Conservation (phyloP, 2,113 vertebrate genomes). For the Bubalus kerabau region DNA sequence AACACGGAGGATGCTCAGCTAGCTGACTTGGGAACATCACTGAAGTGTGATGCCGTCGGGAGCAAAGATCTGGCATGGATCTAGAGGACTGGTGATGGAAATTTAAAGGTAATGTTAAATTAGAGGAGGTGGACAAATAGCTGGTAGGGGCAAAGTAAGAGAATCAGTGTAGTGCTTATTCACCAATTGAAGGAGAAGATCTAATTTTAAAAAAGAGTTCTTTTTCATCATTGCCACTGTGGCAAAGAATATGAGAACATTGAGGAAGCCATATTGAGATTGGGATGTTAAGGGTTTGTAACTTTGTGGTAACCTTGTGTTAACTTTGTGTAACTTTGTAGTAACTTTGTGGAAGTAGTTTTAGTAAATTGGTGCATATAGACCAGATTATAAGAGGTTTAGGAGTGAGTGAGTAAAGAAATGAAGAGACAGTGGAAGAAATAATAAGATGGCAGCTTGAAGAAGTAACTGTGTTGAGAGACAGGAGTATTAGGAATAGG, state of each 20-base stretch:
- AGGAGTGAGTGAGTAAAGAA: not conserved
- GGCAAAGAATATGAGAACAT: not conserved
- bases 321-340: not conserved
- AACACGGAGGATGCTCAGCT: not conserved
- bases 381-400: not conserved
- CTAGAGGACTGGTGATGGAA: not conserved
- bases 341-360: not conserved
- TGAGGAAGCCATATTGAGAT: not conserved
- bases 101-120: not conserved
- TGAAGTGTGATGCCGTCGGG: not conserved
- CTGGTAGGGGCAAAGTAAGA: not conserved
- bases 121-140: not conserved
- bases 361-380: not conserved
- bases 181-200: not conserved
- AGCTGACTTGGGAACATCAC: not conserved
- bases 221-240: not conserved
- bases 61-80: not conserved
- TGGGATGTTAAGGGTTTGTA: not conserved
- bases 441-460: not conserved
- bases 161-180: not conserved
- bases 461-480: not conserved
- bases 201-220: not conserved
- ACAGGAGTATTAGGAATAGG: not conserved
- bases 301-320: not conserved
- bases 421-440: not conserved